A percentile compares a stretch with the other conserved stretches of the same genome.
phyloP scores from a whole-genome alignment of 1,140 invertebrate genomes.

The Lordiphosa mommai region DNA sequence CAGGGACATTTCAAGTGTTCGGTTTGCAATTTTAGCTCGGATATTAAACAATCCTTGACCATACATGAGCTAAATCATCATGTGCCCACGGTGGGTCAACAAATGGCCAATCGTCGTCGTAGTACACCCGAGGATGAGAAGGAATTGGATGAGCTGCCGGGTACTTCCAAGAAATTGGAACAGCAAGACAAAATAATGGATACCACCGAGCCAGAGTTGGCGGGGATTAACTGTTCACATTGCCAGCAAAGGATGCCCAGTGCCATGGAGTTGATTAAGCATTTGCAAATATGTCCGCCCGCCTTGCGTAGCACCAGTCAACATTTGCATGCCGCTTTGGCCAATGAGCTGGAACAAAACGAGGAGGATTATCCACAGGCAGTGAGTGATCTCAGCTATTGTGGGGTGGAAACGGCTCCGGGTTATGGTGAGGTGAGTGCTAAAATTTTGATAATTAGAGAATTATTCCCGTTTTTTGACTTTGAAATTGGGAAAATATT shows the following conservation, averaged over 20 bases:
- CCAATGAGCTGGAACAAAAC: constrained; percentile 17
- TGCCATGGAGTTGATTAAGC: constrained; percentile 41
- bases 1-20: constrained; percentile 89
- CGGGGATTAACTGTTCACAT: constrained; percentile 42
- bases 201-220: not conserved
- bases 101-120: constrained; percentile 71
- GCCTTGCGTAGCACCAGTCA: constrained; percentile 20
- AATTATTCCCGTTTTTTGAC: no score
- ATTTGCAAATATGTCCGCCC: constrained; percentile 36
- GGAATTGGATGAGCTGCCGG: constrained; percentile 9
- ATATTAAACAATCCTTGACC: constrained; percentile 94
- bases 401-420: constrained; percentile 81
- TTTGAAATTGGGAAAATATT: no score
- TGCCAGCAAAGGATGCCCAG: constrained; percentile 55
- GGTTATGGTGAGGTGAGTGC: constrained; percentile 80
- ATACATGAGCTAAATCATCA: constrained; percentile 95
- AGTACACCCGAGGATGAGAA: constrained; percentile 31
- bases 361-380: constrained; percentile 38
- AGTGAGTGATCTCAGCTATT: constrained; percentile 61
- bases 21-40: constrained; percentile 93
- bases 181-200: not conserved
- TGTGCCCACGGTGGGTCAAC: constrained; percentile 85
- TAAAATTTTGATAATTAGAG: no score
- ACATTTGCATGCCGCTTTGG: constrained; percentile 1
- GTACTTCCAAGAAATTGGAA: not conserved